Evolutionary conservation across 2,888 invertebrate species (phyloP).

Genomic region (Acanthoscelides obtectus): DNA sequence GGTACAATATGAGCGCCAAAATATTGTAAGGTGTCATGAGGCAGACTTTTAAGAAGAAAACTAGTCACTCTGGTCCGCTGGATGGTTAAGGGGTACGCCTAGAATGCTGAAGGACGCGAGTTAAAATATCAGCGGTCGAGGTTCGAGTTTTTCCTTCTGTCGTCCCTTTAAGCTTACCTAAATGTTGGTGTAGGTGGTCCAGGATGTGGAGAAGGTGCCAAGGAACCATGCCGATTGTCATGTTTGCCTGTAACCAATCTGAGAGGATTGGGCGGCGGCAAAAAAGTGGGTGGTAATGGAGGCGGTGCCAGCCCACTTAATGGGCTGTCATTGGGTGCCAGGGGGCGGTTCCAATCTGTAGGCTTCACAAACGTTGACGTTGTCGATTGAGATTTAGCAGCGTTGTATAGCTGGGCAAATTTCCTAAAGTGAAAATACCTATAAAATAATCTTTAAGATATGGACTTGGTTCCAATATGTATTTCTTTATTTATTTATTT

Average conservation of each 20-base stretch:
- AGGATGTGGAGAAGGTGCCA: constrained; percentile 52
- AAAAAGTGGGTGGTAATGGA: constrained; percentile 49
- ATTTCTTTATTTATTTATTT: no score
- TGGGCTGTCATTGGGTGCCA: constrained; percentile 45
- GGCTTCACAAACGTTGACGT: constrained; percentile 37
- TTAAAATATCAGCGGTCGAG: no score
- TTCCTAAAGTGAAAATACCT: constrained; percentile 35
- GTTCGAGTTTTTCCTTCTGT: no score
- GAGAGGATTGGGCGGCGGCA: constrained; percentile 56
- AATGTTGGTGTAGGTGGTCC: constrained; percentile 65
- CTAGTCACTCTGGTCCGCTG: no score
- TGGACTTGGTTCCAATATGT: no score
- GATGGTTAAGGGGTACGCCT: no score
- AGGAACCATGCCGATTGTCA: constrained; percentile 45
- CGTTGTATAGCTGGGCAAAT: constrained; percentile 43
- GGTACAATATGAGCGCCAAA: no score
- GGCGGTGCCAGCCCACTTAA: constrained; percentile 44
- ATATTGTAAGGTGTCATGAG: no score
- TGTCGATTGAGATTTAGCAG: constrained; percentile 37
- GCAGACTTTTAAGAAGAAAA: no score
- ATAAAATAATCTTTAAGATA: no score
- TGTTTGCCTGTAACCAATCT: constrained; percentile 51
- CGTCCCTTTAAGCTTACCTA: constrained; percentile 79
- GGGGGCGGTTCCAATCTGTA: constrained; percentile 46
- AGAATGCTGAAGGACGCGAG: no score